Evolutionary conservation across 2,113 vertebrate genomes (phyloP), one percentile per base, ranked within the genome.

Genomic region (Benitochromis conjunctus): DNA sequence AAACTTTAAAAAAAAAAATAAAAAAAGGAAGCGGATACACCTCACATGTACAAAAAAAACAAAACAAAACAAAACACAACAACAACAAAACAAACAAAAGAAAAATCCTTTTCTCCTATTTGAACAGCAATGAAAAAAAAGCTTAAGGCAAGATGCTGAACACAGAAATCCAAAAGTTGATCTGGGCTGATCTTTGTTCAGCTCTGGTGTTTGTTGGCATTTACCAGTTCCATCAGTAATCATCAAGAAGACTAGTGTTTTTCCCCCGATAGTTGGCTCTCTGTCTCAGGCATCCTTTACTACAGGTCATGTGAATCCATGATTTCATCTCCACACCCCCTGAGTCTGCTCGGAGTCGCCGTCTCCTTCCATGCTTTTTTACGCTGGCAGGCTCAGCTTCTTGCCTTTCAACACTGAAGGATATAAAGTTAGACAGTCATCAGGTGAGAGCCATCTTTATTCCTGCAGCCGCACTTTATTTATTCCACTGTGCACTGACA

Each of bases 341-440:
- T 95, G 96, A 94, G 97, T 97, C 97, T 96, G 95, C 95, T 96
- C 96, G 96, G 96, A 97, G 97, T 96, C 83, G 95, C 95, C 60
- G 76, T 86, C 91, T 88, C 81, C 94, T 3, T 60, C 89, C 96
- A 96, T 95, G 94, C 93, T 95, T 96, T 96, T 96, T 98, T 98
- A 99, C 0, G 99, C 99, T 90, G 99, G 99, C 95, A 99, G 98
- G 96, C 99, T 99, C 94, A 99, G 97, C 95, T 99, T 99, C 98
- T 99, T 99, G 95, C 99, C 99, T 96, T 99, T 99, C 95, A 99
- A 97, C 86, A 99, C 99, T 99, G 94, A 60, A 60, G 71, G 12
- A 31, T 8, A 31, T 18, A 82, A 81, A 36, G 18, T 56, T 9
- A 86, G 53, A 84, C 10, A 34, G 48, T 78, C 3, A 80, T 55